Evolutionary conservation across 2,113 vertebrate species (phyloP).

Genomic region (Gobio gobio): DNA sequence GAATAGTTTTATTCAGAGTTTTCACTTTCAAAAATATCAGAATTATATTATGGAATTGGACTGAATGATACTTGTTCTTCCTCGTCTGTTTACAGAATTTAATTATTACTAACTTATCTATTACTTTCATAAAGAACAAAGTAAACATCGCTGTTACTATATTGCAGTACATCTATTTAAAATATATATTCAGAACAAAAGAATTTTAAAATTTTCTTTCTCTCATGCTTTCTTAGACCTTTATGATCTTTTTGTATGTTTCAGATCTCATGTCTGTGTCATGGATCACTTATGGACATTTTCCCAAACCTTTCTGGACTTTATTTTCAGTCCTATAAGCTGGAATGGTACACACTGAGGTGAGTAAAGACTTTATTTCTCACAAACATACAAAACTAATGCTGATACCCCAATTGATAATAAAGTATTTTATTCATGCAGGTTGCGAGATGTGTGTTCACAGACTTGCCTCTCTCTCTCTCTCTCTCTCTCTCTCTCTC

Average conservation of each 20-base stretch:
- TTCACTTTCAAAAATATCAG: not conserved
- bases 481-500: too few species aligned
- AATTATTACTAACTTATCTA: not conserved
- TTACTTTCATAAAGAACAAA: not conserved
- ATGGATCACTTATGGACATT: slow-evolving; percentile 88
- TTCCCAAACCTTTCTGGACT: slow-evolving; percentile 88
- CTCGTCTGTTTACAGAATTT: not conserved
- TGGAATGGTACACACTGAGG: slow-evolving; percentile 93
- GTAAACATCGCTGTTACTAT: not conserved
- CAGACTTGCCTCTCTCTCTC: not conserved
- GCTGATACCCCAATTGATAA: not conserved
- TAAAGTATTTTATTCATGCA: not conserved
- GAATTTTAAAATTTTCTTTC: not conserved
- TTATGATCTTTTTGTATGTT: not conserved
- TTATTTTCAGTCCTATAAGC: slow-evolving; percentile 88
- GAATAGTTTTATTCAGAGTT: not conserved
- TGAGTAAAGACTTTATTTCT: slow-evolving; percentile 64
- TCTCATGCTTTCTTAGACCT: not conserved
- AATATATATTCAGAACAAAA: not conserved
- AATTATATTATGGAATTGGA: not conserved
- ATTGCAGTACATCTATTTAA: not conserved
- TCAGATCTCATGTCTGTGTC: slow-evolving; percentile 89
- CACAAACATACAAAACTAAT: not conserved
- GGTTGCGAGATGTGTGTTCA: not conserved
- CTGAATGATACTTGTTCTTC: not conserved